Conservation (phyloP, 2,113 vertebrate species). For the Orientallactaga bullata region DNA sequence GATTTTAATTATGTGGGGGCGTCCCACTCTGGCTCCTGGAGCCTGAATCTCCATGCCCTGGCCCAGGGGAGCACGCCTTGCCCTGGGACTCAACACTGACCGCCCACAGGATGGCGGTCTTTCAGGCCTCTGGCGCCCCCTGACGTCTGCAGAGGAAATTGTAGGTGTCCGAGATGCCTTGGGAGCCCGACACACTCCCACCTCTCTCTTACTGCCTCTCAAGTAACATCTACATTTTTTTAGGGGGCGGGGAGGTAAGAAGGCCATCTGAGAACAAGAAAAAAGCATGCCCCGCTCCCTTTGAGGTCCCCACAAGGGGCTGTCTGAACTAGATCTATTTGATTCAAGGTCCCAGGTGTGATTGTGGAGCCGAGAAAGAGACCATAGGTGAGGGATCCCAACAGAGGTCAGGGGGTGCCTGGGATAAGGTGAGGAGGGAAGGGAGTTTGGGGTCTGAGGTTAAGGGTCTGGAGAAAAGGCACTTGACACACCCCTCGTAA, state of each 20-base stretch:
- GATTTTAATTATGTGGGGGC: background rate
- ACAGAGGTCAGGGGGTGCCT: background rate
- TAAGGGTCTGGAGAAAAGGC: background rate
- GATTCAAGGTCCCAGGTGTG: background rate
- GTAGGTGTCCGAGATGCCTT: background rate
- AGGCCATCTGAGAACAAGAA: background rate
- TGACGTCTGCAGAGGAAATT: background rate
- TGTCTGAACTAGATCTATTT: background rate
- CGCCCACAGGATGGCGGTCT: accelerated
- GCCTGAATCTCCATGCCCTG: background rate
- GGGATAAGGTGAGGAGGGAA: background rate
- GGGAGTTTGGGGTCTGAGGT: background rate
- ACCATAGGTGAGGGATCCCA: background rate
- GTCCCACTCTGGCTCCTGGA: background rate
- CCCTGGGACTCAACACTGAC: accelerated
- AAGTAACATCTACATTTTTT: background rate
- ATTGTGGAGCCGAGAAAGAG: background rate
- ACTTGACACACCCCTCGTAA: background rate
- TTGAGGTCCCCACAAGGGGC: background rate
- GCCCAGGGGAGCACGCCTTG: background rate
- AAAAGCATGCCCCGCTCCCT: too few species aligned
- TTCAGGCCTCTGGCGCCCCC: conserved; percentile 63
- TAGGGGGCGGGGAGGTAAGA: too few species aligned
- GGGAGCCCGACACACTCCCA: accelerated
- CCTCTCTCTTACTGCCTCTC: background rate